These are phyloP conservation scores for Poecilia gillii DNA, from an alignment of 2,797 vertebrate species.

Conservation along the genomic window DNA sequence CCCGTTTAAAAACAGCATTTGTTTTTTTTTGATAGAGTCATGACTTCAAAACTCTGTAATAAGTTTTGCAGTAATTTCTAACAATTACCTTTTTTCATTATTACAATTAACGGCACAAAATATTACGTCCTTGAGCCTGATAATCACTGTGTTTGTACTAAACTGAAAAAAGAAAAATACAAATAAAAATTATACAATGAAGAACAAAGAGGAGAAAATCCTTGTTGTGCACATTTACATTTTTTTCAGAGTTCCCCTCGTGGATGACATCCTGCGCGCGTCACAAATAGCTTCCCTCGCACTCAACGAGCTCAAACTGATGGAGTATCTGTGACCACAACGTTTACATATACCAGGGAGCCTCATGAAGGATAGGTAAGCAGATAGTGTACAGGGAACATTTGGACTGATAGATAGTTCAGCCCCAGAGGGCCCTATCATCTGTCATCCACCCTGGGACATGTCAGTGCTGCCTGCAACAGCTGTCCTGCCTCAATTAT, in stretches of 20 bases:
- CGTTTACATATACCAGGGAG: conserved; percentile 54
- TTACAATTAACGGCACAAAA: background rate
- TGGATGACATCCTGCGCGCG: background rate
- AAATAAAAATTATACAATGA: background rate
- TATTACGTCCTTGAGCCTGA: background rate
- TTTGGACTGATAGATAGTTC: conserved; percentile 72
- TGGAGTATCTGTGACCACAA: conserved; percentile 35
- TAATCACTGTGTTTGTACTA: background rate
- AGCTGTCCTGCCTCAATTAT: conserved; percentile 82
- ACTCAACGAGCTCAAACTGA: conserved; percentile 37
- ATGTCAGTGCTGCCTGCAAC: conserved; percentile 75
- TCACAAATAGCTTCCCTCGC: conserved; percentile 24
- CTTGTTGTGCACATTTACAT: background rate
- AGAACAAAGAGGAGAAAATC: background rate
- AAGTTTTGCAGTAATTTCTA: background rate
- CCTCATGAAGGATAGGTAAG: conserved; percentile 65
- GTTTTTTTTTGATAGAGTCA: background rate
- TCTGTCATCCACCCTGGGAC: conserved; percentile 76
- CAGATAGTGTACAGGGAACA: conserved; percentile 68
- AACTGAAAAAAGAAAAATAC: background rate
- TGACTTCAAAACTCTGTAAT: background rate
- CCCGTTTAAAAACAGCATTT: background rate
- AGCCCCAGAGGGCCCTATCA: conserved; percentile 74
- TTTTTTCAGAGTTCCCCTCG: background rate
- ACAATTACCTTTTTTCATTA: background rate